These are phyloP conservation scores for Camponotus vicinus DNA, from an alignment of 1,140 invertebrate species.

Conservation along the genomic window DNA sequence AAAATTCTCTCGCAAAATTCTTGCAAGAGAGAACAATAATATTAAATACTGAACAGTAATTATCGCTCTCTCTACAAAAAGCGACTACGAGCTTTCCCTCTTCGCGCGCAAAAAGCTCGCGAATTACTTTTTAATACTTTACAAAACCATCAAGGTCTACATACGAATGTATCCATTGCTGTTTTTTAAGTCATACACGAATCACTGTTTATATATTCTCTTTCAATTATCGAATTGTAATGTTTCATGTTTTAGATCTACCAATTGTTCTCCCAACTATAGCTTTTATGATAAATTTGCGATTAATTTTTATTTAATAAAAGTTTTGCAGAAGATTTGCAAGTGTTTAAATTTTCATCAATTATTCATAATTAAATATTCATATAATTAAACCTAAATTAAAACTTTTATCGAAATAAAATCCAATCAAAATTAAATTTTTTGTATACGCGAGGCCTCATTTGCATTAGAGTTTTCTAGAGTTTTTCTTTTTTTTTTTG, in stretches of 20 bases:
- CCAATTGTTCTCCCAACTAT: constrained; percentile 18
- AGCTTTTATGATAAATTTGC: not conserved
- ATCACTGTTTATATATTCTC: not conserved
- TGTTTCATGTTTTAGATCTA: constrained; percentile 18
- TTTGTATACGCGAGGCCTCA: not conserved
- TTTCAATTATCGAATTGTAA: not conserved
- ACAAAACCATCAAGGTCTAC: not conserved
- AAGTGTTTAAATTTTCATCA: not conserved
- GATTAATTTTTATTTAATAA: not conserved
- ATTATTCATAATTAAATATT: not conserved
- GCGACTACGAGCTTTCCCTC: no score
- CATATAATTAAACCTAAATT: not conserved
- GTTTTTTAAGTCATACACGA: not conserved
- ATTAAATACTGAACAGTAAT: constrained; percentile 55
- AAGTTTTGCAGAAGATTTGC: not conserved
- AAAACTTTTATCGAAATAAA: not conserved
- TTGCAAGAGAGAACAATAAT: constrained; percentile 50
- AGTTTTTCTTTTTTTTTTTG: not conserved
- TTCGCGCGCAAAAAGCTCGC: not conserved
- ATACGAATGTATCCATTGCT: not conserved
- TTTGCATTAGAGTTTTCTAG: not conserved
- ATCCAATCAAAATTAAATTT: not conserved
- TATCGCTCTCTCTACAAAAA: constrained; percentile 19
- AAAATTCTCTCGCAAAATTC: constrained; percentile 19
- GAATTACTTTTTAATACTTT: constrained; percentile 15